Base-by-base conservation (phyloP, 1,140 invertebrate genomes). In the Globodera rostochiensis region DNA sequence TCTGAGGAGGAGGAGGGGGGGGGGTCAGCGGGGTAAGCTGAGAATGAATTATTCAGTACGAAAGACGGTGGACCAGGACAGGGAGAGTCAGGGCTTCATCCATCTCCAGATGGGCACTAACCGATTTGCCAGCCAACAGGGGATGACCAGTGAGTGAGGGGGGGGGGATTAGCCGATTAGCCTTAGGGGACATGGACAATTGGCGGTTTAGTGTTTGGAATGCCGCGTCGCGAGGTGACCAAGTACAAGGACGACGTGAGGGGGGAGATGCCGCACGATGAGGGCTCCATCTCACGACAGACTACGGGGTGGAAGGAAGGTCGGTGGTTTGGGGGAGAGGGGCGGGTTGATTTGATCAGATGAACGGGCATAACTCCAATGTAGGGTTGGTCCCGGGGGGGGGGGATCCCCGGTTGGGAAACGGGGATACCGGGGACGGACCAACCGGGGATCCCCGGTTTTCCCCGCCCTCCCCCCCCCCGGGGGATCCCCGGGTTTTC, bases 221-320 rank as follows among this genome's bases (percentile, higher is more conserved):
- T 90, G 89, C 89, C 88, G 19, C 85, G 88, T 50, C 88, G 82
- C 75, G 83, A 89, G 64, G 90, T 89, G 82, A 90, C 87, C 66
- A 87, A 89, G 73, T 89, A 88, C 82, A 88, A 88, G 80, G 88
- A 89, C 77, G 88, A 89, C 73, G 84, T 88, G 36, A 86, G 88
- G 21, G 88, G 88, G 47, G 87, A 89, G 77, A 90, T 90, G 88
- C 89, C 88, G 73, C 88, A 89, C 74, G 88, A 89, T 81, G 88
- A 89, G 70, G 87, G 86, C 15, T 74, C 86, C 49, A 83, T 80
- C 36, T 88, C 86, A 11, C 78, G 88, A 47, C 88, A 89, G 79
- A 89, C 88, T 46, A 80, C 78, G 76, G 88, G 88, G 69, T 89
- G 87, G 86, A 90, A 86, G 80, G 88, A 89, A 82, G 88, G 88